These are phyloP conservation scores for Chrosomus eos DNA, from an alignment of 2,797 vertebrate genomes.

Conservation along the genomic window DNA sequence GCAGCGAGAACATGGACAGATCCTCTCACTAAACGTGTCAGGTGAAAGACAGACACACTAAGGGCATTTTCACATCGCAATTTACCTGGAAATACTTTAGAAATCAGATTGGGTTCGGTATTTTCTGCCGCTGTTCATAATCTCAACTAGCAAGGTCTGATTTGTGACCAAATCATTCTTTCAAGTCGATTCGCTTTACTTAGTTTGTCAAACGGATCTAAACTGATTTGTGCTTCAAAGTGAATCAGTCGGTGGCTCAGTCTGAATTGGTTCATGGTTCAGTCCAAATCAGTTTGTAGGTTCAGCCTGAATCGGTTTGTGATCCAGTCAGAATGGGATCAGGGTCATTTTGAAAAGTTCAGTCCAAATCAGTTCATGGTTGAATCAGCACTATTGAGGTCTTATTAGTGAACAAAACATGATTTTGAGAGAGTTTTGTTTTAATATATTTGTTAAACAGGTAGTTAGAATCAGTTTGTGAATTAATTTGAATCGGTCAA, in stretches of 20 bases:
- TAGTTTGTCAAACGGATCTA: not conserved
- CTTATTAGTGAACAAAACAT: too few species aligned
- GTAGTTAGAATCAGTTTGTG: not conserved
- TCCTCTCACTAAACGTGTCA: not conserved
- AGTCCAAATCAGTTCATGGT: not conserved
- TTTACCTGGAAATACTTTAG: not conserved
- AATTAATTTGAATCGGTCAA: not conserved
- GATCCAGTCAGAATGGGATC: not conserved
- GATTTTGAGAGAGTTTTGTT: not conserved
- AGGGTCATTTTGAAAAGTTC: not conserved
- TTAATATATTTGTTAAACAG: not conserved
- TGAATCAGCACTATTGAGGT: not conserved
- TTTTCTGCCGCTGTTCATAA: not conserved
- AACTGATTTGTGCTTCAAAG: not conserved
- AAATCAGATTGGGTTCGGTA: not conserved
- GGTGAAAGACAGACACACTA: not conserved
- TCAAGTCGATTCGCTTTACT: not conserved
- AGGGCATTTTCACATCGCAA: constrained; percentile 1
- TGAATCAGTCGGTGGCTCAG: not conserved
- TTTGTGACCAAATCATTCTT: not conserved
- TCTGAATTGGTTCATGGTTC: not conserved
- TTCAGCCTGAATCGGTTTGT: not conserved
- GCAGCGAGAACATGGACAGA: not conserved
- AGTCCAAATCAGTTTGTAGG: not conserved
- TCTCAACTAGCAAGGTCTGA: not conserved